Base-by-base conservation (phyloP, 2,113 vertebrate genomes). In the Oceanites oceanicus region DNA sequence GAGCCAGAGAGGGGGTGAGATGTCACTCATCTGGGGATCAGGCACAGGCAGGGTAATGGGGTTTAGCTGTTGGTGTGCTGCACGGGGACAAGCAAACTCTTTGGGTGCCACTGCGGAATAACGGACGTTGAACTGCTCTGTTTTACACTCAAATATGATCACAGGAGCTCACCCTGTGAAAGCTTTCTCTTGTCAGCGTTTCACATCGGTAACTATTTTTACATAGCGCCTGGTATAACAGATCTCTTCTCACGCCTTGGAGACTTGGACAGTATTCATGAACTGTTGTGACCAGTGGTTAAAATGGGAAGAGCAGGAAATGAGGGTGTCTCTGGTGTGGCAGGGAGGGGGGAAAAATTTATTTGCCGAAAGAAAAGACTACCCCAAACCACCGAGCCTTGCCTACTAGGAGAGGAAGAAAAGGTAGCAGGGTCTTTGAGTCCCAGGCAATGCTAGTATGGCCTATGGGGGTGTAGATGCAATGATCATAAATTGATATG, bases 401-500 rank as follows among this genome's bases (percentile, higher is more conserved):
- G 30, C 45, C 49, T 86, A 3, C 22, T 34, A 25, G 55, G 40
- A 71, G 66, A 67, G 61, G n/a, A 80, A 27, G 25, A 83, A 88
- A 65, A 88, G 32, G 36, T 29, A 32, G 15, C 15, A 73, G n/a
- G 4, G 7, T 67, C 47, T 75, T 66, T 20, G 36, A 55, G 27
- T 44, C 12, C 53, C 29, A 61, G 49, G 44, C 55, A 67, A 47
- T 14, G 44, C 18, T 56, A 15, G 3, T 17, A 15, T 27, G 56
- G 50, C 8, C 34, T 20, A 7, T 0, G 1, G 12, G 7, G 7
- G 16, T 27, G 20, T 29, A 65, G 38, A 32, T 50, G 27, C 0
- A 2, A 16, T 12, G 29, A 29, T 50, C 14, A 9, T 40, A 74
- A 88, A 62, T 27, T 25, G 25, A 8, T 78, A 4, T 7, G 34